These are phyloP conservation scores for Sakesphorus luctuosus DNA, from an alignment of 2,113 vertebrate genomes.

Conservation along the genomic window DNA sequence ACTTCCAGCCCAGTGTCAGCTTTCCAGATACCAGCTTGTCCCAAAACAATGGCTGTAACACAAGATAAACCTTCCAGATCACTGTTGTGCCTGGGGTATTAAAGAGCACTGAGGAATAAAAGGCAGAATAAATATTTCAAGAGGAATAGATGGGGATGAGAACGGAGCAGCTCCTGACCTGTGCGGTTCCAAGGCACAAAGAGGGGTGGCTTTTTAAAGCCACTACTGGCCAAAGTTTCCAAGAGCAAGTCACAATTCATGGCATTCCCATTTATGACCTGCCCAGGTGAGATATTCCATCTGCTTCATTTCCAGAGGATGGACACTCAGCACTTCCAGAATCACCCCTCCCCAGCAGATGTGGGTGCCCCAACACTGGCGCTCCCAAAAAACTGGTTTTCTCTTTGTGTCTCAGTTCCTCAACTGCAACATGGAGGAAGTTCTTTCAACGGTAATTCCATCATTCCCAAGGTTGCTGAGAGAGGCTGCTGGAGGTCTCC, in stretches of 20 bases:
- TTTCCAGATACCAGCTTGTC: background rate
- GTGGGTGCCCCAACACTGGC: background rate
- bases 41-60: constrained; percentile 27
- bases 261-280: background rate
- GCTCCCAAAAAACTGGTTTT: background rate
- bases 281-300: background rate
- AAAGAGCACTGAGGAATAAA: background rate
- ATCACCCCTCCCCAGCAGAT: background rate
- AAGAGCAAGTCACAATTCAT: background rate
- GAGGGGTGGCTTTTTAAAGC: background rate
- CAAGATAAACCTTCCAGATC: background rate
- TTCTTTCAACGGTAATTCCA: background rate
- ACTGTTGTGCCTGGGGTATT: background rate
- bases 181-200: background rate
- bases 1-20: constrained; percentile 20
- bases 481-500: background rate
- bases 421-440: background rate
- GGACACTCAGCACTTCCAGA: background rate
- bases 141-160: background rate
- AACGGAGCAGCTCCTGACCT: background rate
- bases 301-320: background rate
- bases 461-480: background rate
- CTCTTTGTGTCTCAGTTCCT: background rate
- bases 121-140: constrained; percentile 49
- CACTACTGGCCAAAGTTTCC: background rate